Evolutionary conservation across 1,140 invertebrate species (phyloP).

Genomic region (Nasonia longicornis): DNA sequence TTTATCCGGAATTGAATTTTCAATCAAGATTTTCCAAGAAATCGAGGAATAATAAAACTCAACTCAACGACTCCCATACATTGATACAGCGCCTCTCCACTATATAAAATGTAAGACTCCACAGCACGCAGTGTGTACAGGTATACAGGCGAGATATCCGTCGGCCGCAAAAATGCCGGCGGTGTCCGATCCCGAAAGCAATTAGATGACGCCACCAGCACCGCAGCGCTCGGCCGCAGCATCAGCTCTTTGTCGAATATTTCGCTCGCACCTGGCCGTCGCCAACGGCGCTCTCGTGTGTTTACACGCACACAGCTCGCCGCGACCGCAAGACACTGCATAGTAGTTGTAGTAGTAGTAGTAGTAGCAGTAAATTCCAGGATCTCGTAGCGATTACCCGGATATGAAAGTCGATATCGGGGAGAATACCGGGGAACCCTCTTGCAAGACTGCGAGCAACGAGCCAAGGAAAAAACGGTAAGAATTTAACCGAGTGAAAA

Average conservation of each 20-base stretch:
- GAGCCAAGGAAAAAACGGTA: slow-evolving; percentile 24
- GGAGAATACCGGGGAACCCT: background rate
- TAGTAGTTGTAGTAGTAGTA: too few relatives aligned
- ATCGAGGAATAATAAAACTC: too few relatives aligned
- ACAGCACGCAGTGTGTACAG: background rate
- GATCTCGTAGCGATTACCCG: slow-evolving; percentile 8
- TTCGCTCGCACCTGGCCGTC: background rate
- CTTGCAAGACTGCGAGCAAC: background rate
- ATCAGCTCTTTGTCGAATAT: background rate
- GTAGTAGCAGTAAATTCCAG: background rate
- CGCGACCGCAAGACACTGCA: background rate
- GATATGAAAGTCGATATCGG: slow-evolving; percentile 17
- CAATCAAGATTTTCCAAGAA: too few relatives aligned
- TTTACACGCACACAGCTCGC: background rate
- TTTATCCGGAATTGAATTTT: too few relatives aligned
- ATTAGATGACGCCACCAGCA: background rate
- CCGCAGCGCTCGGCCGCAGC: background rate
- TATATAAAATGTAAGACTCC: background rate
- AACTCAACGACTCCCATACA: background rate
- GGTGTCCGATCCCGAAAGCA: background rate
- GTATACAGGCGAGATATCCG: background rate
- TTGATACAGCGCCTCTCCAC: background rate
- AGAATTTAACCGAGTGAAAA: slow-evolving; percentile 1
- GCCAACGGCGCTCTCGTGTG: background rate
- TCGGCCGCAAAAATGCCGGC: background rate